These are phyloP conservation scores for Yponomeuta cagnagella DNA, from an alignment of 2,888 invertebrate genomes.

Conservation along the genomic window DNA sequence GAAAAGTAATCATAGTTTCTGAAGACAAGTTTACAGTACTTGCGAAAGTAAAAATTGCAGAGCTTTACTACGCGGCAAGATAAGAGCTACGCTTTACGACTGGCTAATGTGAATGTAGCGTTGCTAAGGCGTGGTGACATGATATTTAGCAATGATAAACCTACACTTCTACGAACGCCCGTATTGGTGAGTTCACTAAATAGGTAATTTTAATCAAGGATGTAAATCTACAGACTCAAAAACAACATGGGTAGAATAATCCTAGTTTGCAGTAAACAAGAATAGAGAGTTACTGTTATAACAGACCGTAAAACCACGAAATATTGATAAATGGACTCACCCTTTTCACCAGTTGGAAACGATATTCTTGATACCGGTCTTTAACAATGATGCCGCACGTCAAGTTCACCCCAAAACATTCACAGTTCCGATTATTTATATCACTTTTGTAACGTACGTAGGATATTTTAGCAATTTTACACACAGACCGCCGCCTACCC, in stretches of 20 bases:
- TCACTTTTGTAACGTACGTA: conserved; percentile 41
- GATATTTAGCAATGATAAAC: conserved; percentile 48
- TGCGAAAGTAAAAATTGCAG: neutral
- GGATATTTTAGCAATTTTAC: conserved; percentile 44
- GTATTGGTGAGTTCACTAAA: conserved; percentile 33
- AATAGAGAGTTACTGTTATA: neutral
- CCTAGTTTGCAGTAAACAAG: neutral
- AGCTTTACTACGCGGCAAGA: neutral
- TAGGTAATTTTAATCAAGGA: neutral
- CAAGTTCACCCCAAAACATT: conserved; percentile 36
- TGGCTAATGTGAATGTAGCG: conserved; percentile 8
- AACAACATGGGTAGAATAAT: neutral
- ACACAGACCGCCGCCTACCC: conserved; percentile 59
- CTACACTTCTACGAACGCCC: conserved; percentile 59
- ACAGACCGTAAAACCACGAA: conserved; percentile 35
- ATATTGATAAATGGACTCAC: conserved; percentile 61
- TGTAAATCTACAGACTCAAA: neutral
- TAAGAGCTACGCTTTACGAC: conserved; percentile 5
- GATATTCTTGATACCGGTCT: conserved; percentile 42
- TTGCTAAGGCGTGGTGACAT: conserved; percentile 30
- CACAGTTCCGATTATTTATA: conserved; percentile 37
- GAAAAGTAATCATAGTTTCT: neutral
- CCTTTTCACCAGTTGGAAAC: conserved; percentile 63
- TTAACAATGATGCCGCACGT: conserved; percentile 34
- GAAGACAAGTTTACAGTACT: neutral